phyloP scores from a whole-genome alignment of 2,113 vertebrate genomes.

The Onychorhynchus coronatus region DNA sequence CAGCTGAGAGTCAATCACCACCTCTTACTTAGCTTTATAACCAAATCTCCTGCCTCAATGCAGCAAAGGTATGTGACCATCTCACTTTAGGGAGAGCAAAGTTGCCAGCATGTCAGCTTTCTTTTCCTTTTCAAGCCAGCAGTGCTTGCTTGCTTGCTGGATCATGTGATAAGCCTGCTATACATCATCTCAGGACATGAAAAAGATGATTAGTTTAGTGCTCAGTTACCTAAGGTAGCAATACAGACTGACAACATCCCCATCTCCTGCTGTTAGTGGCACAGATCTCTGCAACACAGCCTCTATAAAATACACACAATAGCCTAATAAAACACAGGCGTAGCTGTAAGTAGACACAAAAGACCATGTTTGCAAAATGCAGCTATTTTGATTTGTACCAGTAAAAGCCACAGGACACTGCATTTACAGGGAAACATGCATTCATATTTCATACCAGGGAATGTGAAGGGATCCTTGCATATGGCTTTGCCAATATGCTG shows the following conservation, averaged over 20 bases:
- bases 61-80: not conserved
- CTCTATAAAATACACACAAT: not conserved
- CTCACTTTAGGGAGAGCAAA: not conserved
- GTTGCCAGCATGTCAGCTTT: not conserved
- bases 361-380: not conserved
- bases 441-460: not conserved
- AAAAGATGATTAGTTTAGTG: not conserved
- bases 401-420: not conserved
- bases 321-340: not conserved
- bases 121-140: not conserved
- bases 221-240: not conserved
- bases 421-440: not conserved
- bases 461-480: not conserved
- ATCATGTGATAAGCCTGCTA: not conserved
- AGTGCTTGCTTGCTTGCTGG: not conserved
- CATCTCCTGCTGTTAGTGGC: not conserved
- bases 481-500: not conserved
- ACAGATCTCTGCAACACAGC: not conserved
- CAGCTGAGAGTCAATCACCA: not conserved
- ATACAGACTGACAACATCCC: not conserved
- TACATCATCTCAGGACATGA: not conserved
- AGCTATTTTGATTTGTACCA: not conserved
- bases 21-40: not conserved
- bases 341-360: slow-evolving; percentile 13
- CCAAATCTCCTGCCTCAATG: not conserved